Conservation (phyloP, 2,888 invertebrate genomes). For the Ennomos erosarius region DNA sequence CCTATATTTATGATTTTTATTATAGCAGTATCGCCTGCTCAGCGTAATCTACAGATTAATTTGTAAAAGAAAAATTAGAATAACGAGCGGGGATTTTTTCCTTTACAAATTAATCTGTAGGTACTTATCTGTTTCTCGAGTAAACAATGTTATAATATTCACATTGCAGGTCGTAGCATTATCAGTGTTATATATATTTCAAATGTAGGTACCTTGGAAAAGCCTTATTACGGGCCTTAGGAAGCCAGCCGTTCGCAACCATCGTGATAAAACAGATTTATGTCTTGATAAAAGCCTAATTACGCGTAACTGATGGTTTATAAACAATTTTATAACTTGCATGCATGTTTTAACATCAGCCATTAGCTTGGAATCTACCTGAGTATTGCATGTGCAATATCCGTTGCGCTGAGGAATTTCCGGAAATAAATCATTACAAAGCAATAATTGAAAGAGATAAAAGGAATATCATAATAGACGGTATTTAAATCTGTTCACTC, state of each 20-base stretch:
- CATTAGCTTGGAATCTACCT: slow-evolving; percentile 21
- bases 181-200: too few relatives aligned
- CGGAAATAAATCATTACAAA: slow-evolving; percentile 14
- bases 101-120: too few relatives aligned
- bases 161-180: too few relatives aligned
- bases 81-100: too few relatives aligned
- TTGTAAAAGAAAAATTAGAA: too few relatives aligned
- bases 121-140: too few relatives aligned
- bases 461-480: slow-evolving; percentile 1
- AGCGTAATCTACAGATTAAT: too few relatives aligned
- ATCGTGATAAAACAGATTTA: slow-evolving; percentile 58
- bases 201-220: slow-evolving; percentile 20
- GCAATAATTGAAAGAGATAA: slow-evolving; percentile 6
- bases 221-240: slow-evolving; percentile 28
- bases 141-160: too few relatives aligned
- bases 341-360: slow-evolving; percentile 36
- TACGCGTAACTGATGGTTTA: slow-evolving; percentile 44
- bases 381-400: slow-evolving; percentile 15
- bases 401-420: slow-evolving; percentile 14
- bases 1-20: too few relatives aligned
- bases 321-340: slow-evolving; percentile 32
- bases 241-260: slow-evolving; percentile 44
- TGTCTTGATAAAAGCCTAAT: slow-evolving; percentile 52
- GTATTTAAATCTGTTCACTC: too few relatives aligned
- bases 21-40: too few relatives aligned